Evolutionary conservation across 1,140 invertebrate species (phyloP), one percentile per base, ranked within the genome.

Genomic region (Gonatopus flavifemur): DNA sequence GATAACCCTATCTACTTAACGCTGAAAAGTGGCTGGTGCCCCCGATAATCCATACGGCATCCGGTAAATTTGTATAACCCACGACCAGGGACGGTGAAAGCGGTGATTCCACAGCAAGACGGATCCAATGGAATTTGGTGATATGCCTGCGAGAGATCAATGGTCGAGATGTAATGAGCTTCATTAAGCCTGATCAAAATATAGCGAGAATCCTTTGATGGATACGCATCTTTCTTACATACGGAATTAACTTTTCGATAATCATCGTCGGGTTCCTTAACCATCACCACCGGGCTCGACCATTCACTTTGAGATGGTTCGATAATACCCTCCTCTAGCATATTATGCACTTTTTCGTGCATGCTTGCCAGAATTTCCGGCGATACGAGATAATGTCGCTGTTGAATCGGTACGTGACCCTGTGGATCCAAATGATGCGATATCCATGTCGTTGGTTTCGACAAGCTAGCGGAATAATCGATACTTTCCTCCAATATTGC

Each of bases 301-400:
- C 67, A 70, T 0, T 59, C 40, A 9, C 64, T 64, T 13, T 59
- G 44, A 10, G 63, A 55, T 8, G 65, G 62, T 31, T 59, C 65
- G 38, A 65, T 66, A 4, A 67, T 62, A 0, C 43, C 55, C n/a
- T n/a, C n/a, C n/a, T n/a, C n/a, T n/a, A n/a, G n/a, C n/a, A n/a
- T n/a, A n/a, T n/a, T n/a, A n/a, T n/a, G n/a, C n/a, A n/a, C n/a
- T n/a, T n/a, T n/a, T n/a, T n/a, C n/a, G n/a, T n/a, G n/a, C n/a
- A n/a, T n/a, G n/a, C n/a, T n/a, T n/a, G n/a, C n/a, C n/a, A n/a
- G n/a, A n/a, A n/a, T n/a, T n/a, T n/a, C n/a, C n/a, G n/a, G n/a
- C n/a, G n/a, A n/a, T n/a, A n/a, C n/a, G n/a, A n/a, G n/a, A n/a
- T n/a, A n/a, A n/a, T n/a, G n/a, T n/a, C n/a, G n/a, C n/a, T n/a